phyloP scores from a whole-genome alignment of 2,888 invertebrate genomes.

The Timema cristinae region DNA sequence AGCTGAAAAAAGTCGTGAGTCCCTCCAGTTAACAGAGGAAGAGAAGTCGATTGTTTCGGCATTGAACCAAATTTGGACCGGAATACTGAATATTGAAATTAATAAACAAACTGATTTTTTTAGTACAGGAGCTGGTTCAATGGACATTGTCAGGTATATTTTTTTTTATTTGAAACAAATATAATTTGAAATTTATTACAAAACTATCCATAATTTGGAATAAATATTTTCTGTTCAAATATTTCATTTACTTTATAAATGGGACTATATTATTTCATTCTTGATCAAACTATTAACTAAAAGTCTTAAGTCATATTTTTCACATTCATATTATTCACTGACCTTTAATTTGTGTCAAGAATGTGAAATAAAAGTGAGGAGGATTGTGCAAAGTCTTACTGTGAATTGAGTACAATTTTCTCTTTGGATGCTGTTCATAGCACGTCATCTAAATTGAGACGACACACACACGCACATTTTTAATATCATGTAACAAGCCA shows the following conservation, averaged over 20 bases:
- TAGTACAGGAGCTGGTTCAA: constrained; percentile 91
- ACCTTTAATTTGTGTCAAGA: too few relatives aligned
- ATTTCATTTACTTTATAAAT: background rate
- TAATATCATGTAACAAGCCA: too few relatives aligned
- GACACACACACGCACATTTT: too few relatives aligned
- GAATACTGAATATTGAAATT: constrained; percentile 73
- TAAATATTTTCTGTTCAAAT: background rate
- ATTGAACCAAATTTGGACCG: constrained; percentile 72
- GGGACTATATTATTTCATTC: too few relatives aligned
- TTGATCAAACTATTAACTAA: too few relatives aligned
- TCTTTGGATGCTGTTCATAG: too few relatives aligned
- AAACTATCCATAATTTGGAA: background rate
- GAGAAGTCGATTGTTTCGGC: constrained; percentile 66
- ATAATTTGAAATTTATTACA: background rate
- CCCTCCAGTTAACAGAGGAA: constrained; percentile 64
- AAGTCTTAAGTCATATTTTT: too few relatives aligned
- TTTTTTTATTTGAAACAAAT: background rate
- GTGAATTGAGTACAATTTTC: too few relatives aligned
- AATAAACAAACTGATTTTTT: constrained; percentile 88
- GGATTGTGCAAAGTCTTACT: too few relatives aligned
- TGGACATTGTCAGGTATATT: constrained; percentile 81
- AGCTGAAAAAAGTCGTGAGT: constrained; percentile 50
- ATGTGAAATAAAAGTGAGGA: too few relatives aligned
- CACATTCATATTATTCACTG: too few relatives aligned
- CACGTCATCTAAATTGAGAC: too few relatives aligned